Conservation (phyloP, 2,888 invertebrate genomes). For the Agrotis puta region DNA sequence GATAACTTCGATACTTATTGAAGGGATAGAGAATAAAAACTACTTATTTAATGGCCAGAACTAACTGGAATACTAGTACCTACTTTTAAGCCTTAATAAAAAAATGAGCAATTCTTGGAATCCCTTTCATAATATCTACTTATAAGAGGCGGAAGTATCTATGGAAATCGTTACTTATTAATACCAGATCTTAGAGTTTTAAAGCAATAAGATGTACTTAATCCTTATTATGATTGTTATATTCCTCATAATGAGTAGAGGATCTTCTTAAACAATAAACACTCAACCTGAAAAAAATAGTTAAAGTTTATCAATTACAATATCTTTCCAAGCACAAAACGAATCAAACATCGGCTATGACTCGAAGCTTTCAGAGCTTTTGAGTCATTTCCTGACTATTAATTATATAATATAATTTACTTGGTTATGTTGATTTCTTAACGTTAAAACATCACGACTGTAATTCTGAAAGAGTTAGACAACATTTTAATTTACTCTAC, state of each 20-base stretch:
- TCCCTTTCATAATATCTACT: too few species aligned
- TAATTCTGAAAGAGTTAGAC: too few species aligned
- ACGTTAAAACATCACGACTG: too few species aligned
- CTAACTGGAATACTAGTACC: not conserved
- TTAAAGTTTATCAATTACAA: not conserved
- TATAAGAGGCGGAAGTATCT: not conserved
- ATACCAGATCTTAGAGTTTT: not conserved
- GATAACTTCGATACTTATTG: constrained; percentile 31
- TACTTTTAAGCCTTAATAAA: not conserved
- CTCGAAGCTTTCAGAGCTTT: not conserved
- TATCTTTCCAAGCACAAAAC: not conserved
- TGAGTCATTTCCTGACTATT: too few species aligned
- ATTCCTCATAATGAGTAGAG: not conserved
- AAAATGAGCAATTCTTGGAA: not conserved
- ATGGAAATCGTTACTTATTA: too few species aligned
- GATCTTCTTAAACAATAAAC: too few species aligned
- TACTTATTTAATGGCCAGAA: not conserved
- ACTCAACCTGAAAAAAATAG: not conserved
- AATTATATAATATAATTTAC: too few species aligned
- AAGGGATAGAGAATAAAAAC: constrained; percentile 55
- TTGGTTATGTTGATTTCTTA: not conserved
- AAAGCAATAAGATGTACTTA: not conserved
- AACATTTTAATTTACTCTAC: too few species aligned
- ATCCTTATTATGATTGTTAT: not conserved
- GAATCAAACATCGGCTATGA: not conserved